These are phyloP conservation scores for Lepidurus couesii DNA, from an alignment of 1,140 invertebrate genomes.

Conservation along the genomic window DNA sequence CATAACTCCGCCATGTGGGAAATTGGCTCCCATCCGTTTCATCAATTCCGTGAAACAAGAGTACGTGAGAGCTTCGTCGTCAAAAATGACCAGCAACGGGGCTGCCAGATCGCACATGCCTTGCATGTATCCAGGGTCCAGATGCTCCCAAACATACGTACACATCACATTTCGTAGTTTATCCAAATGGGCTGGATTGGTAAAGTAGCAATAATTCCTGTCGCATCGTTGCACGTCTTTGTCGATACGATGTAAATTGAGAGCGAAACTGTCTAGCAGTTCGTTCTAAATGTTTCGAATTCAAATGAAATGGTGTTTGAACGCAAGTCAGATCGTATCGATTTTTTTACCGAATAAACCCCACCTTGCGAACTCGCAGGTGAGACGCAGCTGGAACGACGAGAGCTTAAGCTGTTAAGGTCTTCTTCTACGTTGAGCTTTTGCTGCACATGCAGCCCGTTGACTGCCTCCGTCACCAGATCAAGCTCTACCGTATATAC, in stretches of 20 bases:
- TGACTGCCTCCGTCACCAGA: neutral
- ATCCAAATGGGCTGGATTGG: conserved; percentile 73
- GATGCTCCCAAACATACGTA: conserved; percentile 93
- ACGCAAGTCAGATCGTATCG: conserved; percentile 20
- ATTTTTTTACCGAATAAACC: conserved; percentile 66
- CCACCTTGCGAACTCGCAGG: conserved; percentile 79
- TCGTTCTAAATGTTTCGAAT: conserved; percentile 57
- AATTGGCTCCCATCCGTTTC: conserved; percentile 83
- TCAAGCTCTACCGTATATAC: neutral
- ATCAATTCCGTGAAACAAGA: conserved; percentile 86
- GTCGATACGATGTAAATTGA: conserved; percentile 90
- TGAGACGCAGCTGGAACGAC: conserved; percentile 60
- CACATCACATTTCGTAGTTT: conserved; percentile 94
- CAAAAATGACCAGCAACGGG: conserved; percentile 82
- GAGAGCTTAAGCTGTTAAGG: conserved; percentile 43
- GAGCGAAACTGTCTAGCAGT: conserved; percentile 74
- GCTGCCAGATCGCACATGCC: conserved; percentile 95
- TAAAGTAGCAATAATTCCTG: conserved; percentile 86
- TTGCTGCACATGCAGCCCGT: neutral
- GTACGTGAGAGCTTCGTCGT: conserved; percentile 86
- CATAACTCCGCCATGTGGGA: conserved; percentile 88
- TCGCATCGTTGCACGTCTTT: conserved; percentile 95
- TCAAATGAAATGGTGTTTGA: neutral
- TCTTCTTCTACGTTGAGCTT: conserved; percentile 39
- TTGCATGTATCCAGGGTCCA: conserved; percentile 83